Conservation (phyloP, 1,140 invertebrate species). For the Radopholus similis region DNA sequence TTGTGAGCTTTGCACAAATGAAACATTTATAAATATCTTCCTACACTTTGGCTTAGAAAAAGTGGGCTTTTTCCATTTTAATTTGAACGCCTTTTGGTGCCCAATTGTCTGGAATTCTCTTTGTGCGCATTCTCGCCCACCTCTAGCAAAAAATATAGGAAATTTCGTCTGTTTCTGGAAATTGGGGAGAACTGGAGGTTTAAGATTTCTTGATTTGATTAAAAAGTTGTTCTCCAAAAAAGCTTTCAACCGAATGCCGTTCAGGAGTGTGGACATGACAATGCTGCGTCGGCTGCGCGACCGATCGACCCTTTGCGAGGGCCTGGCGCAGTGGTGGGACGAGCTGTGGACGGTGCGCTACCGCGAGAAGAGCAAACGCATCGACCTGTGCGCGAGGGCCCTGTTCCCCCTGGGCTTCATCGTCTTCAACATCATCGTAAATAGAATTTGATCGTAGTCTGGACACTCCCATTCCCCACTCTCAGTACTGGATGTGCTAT, state of each 20-base stretch:
- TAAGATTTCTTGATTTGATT: neutral
- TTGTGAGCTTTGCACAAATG: too few species aligned
- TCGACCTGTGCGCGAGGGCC: slow-evolving; percentile 54
- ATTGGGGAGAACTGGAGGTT: neutral
- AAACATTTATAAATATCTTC: too few species aligned
- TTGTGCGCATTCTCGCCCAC: too few species aligned
- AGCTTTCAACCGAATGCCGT: neutral
- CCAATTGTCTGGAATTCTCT: too few species aligned
- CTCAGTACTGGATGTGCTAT: slow-evolving; percentile 56
- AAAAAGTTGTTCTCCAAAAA: neutral
- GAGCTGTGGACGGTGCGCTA: slow-evolving; percentile 51
- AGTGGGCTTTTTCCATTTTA: too few species aligned
- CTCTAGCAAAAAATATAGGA: too few species aligned
- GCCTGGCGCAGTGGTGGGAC: slow-evolving; percentile 45
- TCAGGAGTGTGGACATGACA: too few species aligned
- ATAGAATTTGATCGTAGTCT: neutral
- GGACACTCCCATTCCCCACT: neutral
- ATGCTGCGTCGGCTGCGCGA: too few species aligned
- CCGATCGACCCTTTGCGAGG: too few species aligned
- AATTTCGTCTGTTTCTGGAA: slow-evolving; percentile 17
- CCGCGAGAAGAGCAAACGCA: slow-evolving; percentile 44
- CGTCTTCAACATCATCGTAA: slow-evolving; percentile 53
- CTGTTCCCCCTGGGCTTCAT: slow-evolving; percentile 51
- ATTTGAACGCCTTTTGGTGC: too few species aligned
- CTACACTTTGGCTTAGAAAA: too few species aligned